Conservation (phyloP, 2,888 invertebrate genomes). For the Phoenoteleia sp. region DNA sequence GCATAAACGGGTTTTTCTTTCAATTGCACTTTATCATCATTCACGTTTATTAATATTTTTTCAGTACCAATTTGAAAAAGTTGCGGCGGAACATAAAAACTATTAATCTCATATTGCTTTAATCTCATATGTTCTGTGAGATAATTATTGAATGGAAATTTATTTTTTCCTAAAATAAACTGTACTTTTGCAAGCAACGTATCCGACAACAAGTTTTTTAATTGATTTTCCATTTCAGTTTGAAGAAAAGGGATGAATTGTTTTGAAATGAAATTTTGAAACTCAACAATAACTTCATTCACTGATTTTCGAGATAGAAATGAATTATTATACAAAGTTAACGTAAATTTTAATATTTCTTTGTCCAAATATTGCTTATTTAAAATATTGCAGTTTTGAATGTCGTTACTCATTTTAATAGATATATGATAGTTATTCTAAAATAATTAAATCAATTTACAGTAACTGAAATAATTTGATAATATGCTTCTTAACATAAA, state of each 20-base stretch:
- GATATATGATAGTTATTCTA: no score
- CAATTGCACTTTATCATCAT: conserved; percentile 17
- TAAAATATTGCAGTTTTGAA: not conserved
- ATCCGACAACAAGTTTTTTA: not conserved
- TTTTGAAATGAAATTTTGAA: not conserved
- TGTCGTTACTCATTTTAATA: not conserved
- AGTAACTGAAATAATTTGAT: no score
- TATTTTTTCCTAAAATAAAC: conserved; percentile 46
- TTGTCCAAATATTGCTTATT: conserved; percentile 14
- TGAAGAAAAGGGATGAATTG: not conserved
- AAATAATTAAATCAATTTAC: no score
- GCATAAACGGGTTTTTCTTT: conserved; percentile 53
- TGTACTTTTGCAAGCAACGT: not conserved
- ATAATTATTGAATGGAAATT: conserved; percentile 39
- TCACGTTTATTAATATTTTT: not conserved
- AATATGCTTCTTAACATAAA: no score
- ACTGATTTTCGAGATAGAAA: not conserved
- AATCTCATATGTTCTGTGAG: conserved; percentile 52
- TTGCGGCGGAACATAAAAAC: conserved; percentile 46
- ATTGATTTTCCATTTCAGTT: conserved; percentile 8
- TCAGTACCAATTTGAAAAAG: conserved; percentile 50
- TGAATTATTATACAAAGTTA: conserved; percentile 32
- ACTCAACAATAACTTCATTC: not conserved
- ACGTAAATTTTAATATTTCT: conserved; percentile 61
- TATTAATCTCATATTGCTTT: conserved; percentile 21